These are phyloP conservation scores for Actias luna DNA, from an alignment of 2,888 invertebrate species.

Conservation along the genomic window DNA sequence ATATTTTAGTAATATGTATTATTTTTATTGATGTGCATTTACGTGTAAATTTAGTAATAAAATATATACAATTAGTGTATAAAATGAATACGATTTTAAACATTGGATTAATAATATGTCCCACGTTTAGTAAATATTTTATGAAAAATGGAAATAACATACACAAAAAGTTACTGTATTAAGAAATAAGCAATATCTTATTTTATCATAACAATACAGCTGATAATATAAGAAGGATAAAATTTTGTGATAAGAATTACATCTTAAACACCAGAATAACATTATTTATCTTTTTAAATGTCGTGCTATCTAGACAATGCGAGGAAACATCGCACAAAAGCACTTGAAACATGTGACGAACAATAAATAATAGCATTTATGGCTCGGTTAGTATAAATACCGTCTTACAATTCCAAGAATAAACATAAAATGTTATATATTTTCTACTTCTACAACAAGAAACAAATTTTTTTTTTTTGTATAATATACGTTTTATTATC, in stretches of 20 bases:
- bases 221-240: conserved; percentile 7
- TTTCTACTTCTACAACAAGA: too few relatives aligned
- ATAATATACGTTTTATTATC: too few relatives aligned
- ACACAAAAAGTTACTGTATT: neutral
- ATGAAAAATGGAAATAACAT: neutral
- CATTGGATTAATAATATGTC: too few relatives aligned
- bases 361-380: neutral
- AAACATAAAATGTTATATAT: too few relatives aligned
- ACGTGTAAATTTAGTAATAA: too few relatives aligned
- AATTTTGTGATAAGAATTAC: neutral
- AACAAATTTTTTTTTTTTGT: too few relatives aligned
- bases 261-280: conserved; percentile 2
- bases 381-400: neutral
- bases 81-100: too few relatives aligned
- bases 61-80: too few relatives aligned
- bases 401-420: neutral
- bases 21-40: too few relatives aligned
- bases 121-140: neutral
- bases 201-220: neutral
- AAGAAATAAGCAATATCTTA: neutral
- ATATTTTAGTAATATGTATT: too few relatives aligned
- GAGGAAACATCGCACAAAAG: neutral
- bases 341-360: conserved; percentile 1
- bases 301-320: neutral
- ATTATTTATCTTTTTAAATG: conserved; percentile 4